Evolutionary conservation across 92 coral and sea anemone species (phyloP), one percentile per base, ranked within the genome.

Genomic region (Epizoanthus fatuus): DNA sequence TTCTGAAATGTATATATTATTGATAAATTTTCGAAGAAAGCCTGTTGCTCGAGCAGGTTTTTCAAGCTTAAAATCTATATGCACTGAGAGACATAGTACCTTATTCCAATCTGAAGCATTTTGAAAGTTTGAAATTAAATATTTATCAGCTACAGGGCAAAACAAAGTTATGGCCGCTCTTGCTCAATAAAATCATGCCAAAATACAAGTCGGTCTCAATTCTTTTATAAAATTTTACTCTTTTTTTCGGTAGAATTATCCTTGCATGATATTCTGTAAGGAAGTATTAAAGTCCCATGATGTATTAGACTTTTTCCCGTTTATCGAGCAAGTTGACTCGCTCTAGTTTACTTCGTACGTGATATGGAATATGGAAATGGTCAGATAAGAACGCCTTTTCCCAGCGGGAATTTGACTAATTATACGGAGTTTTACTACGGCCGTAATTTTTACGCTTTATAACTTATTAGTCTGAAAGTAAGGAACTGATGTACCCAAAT

Each of bases 311-410:
- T 42, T 12, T n/a, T 42, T 19, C 20, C 73, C 9, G 42, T 42
- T 16, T 38, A 38, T 19, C 19, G 37, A 22, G 19, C 5, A 35
- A 39, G 74, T 44, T 69, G 12, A 5, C 2, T 16, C 51, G 69
- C 6, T 63, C 0, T 39, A 0, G 47, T 4, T 25, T 7, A 9
- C 13, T 39, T 12, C 13, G 55, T 56, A 60, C 82, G 56, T 38
- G 71, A 44, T 59, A 11, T 42, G 60, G 51, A 60, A 77, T 58
- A 77, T 77, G 69, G 69, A 35, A 56, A 58, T 75, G 10, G 1
- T 3, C 12, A 1, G 5, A 53, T 13, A 62, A 54, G 38, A 7
- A 55, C 3, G 20, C 53, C 38, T 37, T 32, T 35, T 76, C 81
- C 56, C 82, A 59, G 82, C 69, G 42, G 70, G 82, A 55, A n/a